These are phyloP conservation scores for Gymnobelideus leadbeateri DNA, from an alignment of 2,113 vertebrate genomes.

Conservation along the genomic window DNA sequence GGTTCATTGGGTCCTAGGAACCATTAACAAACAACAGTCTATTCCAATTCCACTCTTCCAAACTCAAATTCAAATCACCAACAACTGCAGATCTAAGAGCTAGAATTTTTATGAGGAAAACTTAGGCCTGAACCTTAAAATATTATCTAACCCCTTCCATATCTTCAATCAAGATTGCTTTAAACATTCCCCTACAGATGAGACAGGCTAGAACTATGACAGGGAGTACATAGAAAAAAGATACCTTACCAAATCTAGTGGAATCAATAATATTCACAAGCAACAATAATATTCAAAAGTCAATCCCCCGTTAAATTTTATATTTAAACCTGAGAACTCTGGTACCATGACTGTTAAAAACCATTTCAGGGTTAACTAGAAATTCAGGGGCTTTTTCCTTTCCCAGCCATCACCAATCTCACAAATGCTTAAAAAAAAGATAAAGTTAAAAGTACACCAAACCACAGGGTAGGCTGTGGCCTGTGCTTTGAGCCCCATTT, in stretches of 20 bases:
- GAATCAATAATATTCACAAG: not conserved
- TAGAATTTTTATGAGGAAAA: not conserved
- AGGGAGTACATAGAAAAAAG: not conserved
- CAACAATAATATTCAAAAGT: not conserved
- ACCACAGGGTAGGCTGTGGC: not conserved
- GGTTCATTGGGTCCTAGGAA: not conserved
- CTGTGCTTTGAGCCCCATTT: not conserved
- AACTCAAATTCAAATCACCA: not conserved
- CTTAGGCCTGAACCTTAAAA: not conserved
- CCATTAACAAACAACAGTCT: not conserved
- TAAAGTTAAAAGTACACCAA: not conserved
- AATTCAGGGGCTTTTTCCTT: not conserved
- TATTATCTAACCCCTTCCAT: not conserved
- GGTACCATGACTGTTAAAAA: not conserved
- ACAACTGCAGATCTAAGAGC: not conserved
- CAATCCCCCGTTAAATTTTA: not conserved
- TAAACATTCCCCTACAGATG: not conserved
- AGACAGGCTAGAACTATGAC: not conserved
- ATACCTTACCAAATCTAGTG: not conserved
- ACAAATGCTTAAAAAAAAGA: not conserved
- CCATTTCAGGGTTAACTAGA: not conserved
- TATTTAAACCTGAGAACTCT: not conserved
- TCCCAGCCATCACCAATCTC: not conserved
- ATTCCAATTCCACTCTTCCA: not conserved
- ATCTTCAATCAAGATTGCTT: not conserved